Percentiles rank a stretch among this genome's conserved stretches.
Conservation (phyloP, 53 echinoderm and acorn worm genomes). For the Echinarachnius parma region DNA sequence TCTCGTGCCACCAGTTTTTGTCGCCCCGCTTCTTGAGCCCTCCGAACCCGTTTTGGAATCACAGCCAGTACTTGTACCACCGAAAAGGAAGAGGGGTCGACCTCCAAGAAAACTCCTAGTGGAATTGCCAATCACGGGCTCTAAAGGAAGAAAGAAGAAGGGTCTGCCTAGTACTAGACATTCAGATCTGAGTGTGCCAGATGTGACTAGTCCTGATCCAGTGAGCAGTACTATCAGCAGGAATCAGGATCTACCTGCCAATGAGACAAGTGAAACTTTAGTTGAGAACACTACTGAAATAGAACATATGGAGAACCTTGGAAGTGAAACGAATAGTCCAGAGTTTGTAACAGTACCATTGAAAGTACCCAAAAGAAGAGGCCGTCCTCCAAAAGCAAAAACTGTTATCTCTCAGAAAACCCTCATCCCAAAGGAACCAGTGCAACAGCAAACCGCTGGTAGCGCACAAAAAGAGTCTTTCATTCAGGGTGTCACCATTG, state of each 20-base stretch:
- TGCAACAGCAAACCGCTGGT: slow-evolving; percentile 6
- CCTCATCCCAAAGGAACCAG: slow-evolving; percentile 6
- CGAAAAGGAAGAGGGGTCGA: slow-evolving; percentile 55
- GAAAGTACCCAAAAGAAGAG: slow-evolving; percentile 40
- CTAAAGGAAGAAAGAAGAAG: slow-evolving; percentile 44
- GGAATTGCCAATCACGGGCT: slow-evolving; percentile 28
- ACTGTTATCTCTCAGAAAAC: neutral
- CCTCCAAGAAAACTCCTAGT: slow-evolving; percentile 43
- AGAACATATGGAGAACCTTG: neutral
- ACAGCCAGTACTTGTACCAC: slow-evolving; percentile 1
- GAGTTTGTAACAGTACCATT: too few relatives aligned
- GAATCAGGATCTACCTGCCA: slow-evolving; percentile 19
- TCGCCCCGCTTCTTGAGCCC: neutral
- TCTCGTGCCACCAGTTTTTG: too few relatives aligned
- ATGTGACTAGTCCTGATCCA: neutral
- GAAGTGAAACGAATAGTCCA: too few relatives aligned
- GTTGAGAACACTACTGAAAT: slow-evolving; percentile 22
- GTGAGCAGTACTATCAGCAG: slow-evolving; percentile 33
- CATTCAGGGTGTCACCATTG: slow-evolving; percentile 40
- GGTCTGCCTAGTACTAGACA: slow-evolving; percentile 33
- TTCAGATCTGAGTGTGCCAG: too few relatives aligned
- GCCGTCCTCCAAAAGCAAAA: slow-evolving; percentile 27
- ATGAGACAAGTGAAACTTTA: neutral
- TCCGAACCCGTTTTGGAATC: neutral
- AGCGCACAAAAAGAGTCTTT: slow-evolving; percentile 36